Percentiles rank a stretch among this genome's conserved stretches.
Conservation (phyloP, 2,888 invertebrate genomes). For the Cataglyphis cursor region DNA sequence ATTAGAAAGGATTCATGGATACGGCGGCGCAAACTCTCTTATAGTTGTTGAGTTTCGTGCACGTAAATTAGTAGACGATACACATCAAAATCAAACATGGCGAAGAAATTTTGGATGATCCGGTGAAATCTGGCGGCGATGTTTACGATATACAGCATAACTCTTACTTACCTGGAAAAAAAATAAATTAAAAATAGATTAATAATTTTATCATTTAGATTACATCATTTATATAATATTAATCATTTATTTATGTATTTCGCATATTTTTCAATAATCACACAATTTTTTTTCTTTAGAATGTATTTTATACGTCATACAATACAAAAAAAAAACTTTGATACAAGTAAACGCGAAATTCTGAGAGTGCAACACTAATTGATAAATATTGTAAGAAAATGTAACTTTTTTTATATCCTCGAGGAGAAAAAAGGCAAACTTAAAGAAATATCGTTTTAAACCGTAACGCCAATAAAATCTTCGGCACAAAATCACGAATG, state of each 20-base stretch:
- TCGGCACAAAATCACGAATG: constrained; percentile 70
- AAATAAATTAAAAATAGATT: background rate
- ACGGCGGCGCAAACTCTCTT: constrained; percentile 52
- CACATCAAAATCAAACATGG: constrained; percentile 58
- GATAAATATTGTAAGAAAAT: constrained; percentile 32
- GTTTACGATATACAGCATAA: background rate
- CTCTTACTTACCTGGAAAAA: constrained; percentile 52
- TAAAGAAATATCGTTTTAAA: constrained; percentile 53
- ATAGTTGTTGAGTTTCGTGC: constrained; percentile 65
- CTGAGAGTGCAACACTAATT: background rate
- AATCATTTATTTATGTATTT: background rate
- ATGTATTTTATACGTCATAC: background rate
- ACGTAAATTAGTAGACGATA: constrained; percentile 55
- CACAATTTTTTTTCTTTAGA: background rate
- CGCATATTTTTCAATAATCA: background rate
- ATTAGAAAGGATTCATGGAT: constrained; percentile 69
- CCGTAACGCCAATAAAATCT: constrained; percentile 69
- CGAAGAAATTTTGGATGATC: constrained; percentile 30
- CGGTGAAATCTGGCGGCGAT: constrained; percentile 1
- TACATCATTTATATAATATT: too few species aligned
- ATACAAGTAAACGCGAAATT: too few species aligned
- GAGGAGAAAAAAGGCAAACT: constrained; percentile 36
- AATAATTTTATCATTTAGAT: background rate
- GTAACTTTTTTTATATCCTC: background rate
- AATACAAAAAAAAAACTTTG: background rate